Evolutionary conservation across 2,113 vertebrate species (phyloP), one percentile per base, ranked within the genome.

Genomic region (Eidolon helvum): DNA sequence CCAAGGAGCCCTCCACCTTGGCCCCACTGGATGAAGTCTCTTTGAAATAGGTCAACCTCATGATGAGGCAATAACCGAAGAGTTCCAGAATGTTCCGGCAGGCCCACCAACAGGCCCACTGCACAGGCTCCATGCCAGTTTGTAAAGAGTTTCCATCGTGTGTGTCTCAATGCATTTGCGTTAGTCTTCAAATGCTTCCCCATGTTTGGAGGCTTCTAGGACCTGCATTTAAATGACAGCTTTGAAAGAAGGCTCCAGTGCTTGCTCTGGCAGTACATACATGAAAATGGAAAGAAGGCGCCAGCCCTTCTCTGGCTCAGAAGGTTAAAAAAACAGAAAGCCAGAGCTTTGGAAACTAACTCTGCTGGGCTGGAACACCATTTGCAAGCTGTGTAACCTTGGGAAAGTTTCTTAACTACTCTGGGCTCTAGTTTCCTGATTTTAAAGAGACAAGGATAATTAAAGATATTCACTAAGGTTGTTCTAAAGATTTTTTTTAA

Each of bases 381-480:
- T 22, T 89, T 82, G 66, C 57, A 43, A 84, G 59, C 38, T 72
- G 72, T 65, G 74, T 87, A 43, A 53, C 35, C 21, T 65, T 72
- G 35, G 30, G 35, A 79, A 87, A 63, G 12, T 72, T 79, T 63
- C 82, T 91, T 86, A 72, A 86, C 28, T 9, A 15, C 43, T 55
- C 82, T 91, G 74, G 72, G 35, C 63, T 69, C 80, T 53, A 59
- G 28, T 91, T 78, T 71, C 55, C 88, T 87, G 65, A 87, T 35
- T 72, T 55, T 55, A 18, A 57, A 80, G 35, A 65, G 10, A 10
- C 48, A 68, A 35, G 6, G 24, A 8, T 66, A 59, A 77, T 68
- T 50, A 33, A 87, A 95, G 35, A 38, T 22, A 65, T 16, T 21
- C n/a, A 55, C 18, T 21, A 80, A 79, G 28, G 12, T 57, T 86